Percentiles rank a stretch among this genome's conserved stretches.
Evolutionary conservation across 2,113 vertebrate species (phyloP).

Genomic region (Accipiter virgatus): DNA sequence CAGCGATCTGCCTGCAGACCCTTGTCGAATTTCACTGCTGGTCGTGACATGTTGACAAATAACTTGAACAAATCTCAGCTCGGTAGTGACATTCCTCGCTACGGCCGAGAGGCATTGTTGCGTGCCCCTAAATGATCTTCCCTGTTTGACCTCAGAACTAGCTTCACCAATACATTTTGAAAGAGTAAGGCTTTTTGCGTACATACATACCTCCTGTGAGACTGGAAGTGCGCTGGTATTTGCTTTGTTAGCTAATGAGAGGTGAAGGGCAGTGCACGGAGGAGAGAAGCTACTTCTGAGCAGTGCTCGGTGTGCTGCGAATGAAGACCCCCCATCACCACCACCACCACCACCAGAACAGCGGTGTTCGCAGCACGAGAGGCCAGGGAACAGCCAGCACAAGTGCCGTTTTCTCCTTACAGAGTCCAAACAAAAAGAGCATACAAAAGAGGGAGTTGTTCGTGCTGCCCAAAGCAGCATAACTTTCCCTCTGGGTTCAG

Average conservation of each 20-base stretch:
- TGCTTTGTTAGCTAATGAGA: neutral
- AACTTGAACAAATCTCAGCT: neutral
- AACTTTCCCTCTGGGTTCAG: neutral
- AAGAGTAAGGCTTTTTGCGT: neutral
- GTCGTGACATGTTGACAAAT: neutral
- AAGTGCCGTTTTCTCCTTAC: neutral
- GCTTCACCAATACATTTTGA: accelerated
- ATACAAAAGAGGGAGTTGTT: neutral
- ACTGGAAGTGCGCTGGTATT: neutral
- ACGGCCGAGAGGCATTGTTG: neutral
- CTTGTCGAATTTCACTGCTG: neutral
- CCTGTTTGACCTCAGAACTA: neutral
- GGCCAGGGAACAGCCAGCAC: neutral
- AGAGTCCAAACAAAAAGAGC: neutral
- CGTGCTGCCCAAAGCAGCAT: neutral
- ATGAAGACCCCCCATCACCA: neutral
- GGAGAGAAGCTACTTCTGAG: neutral
- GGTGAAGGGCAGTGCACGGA: neutral
- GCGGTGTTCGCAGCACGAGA: neutral
- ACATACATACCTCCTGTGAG: accelerated
- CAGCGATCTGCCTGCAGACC: neutral
- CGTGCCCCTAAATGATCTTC: accelerated
- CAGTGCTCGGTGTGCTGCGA: no score
- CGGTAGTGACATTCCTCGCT: neutral
- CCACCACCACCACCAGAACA: neutral